Conservation (phyloP, 2,888 invertebrate genomes). For the Boloria selene region DNA sequence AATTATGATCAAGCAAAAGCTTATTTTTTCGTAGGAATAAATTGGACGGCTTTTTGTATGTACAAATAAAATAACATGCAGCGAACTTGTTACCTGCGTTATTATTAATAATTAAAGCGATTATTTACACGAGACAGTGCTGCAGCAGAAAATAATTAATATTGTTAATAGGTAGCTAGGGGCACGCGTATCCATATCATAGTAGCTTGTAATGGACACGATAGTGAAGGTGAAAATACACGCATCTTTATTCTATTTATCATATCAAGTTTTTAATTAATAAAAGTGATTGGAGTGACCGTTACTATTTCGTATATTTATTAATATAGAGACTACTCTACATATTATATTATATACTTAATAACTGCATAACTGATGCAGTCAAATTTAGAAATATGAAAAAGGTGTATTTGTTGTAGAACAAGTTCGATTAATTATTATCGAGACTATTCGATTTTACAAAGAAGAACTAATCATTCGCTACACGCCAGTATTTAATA, state of each 20-base stretch:
- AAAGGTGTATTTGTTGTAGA: no score
- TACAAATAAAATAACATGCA: slow-evolving; percentile 24
- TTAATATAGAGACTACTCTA: neutral
- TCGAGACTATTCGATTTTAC: no score
- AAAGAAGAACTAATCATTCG: no score
- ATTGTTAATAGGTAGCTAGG: slow-evolving; percentile 55
- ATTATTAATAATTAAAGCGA: slow-evolving; percentile 63
- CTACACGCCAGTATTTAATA: neutral
- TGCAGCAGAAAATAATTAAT: slow-evolving; percentile 56
- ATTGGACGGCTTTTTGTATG: slow-evolving; percentile 8
- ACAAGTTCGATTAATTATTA: no score
- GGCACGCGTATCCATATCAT: slow-evolving; percentile 44
- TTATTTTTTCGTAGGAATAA: slow-evolving; percentile 15
- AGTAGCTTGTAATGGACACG: slow-evolving; percentile 36
- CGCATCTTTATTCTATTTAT: slow-evolving; percentile 18
- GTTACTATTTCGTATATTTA: neutral
- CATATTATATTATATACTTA: no score
- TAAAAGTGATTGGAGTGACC: neutral
- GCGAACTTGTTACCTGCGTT: slow-evolving; percentile 31
- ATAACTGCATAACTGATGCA: no score
- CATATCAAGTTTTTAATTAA: neutral
- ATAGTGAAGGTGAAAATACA: slow-evolving; percentile 34
- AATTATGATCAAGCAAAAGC: slow-evolving; percentile 2
- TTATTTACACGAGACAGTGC: slow-evolving; percentile 54
- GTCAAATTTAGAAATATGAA: no score